A percentile compares a stretch with the other conserved stretches of the same genome.
phyloP scores from a whole-genome alignment of 1,140 invertebrate genomes.

The Pseudomyrmex sp. region DNA sequence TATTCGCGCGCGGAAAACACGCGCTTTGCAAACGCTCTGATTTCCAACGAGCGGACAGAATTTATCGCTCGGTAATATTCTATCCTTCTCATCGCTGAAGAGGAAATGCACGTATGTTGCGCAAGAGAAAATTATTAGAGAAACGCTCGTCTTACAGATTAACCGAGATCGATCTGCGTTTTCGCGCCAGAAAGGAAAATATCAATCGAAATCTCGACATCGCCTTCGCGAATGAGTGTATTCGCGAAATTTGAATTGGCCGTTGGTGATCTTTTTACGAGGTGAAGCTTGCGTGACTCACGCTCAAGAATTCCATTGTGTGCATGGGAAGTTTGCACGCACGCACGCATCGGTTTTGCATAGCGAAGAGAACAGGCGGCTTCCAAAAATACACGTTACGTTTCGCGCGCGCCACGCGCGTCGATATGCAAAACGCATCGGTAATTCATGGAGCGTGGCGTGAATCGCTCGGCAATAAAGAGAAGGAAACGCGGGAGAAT shows the following conservation, averaged over 20 bases:
- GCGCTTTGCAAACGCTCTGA: too few species aligned
- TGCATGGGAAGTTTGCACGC: neutral
- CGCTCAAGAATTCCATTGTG: slow-evolving; percentile 52
- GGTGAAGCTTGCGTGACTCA: slow-evolving; percentile 22
- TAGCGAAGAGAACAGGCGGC: slow-evolving; percentile 9
- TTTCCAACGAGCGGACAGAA: too few species aligned
- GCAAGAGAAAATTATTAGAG: neutral
- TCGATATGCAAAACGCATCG: slow-evolving; percentile 51
- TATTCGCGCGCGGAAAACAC: neutral
- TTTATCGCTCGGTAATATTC: too few species aligned
- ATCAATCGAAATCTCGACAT: neutral
- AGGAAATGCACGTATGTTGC: neutral
- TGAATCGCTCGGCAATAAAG: slow-evolving; percentile 7
- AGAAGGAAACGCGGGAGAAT: slow-evolving; percentile 32
- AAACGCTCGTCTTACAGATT: neutral
- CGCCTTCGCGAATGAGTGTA: neutral
- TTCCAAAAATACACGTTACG: slow-evolving; percentile 54
- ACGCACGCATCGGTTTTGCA: neutral
- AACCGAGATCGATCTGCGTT: neutral
- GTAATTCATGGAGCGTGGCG: slow-evolving; percentile 49
- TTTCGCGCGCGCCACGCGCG: slow-evolving; percentile 43
- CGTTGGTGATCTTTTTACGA: slow-evolving; percentile 10
- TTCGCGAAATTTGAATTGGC: slow-evolving; percentile 10
- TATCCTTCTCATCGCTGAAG: too few species aligned
- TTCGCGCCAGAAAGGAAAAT: too few species aligned